Conservation (phyloP, 64 coral and sea anemone species). For the Orbicella faveolata region DNA sequence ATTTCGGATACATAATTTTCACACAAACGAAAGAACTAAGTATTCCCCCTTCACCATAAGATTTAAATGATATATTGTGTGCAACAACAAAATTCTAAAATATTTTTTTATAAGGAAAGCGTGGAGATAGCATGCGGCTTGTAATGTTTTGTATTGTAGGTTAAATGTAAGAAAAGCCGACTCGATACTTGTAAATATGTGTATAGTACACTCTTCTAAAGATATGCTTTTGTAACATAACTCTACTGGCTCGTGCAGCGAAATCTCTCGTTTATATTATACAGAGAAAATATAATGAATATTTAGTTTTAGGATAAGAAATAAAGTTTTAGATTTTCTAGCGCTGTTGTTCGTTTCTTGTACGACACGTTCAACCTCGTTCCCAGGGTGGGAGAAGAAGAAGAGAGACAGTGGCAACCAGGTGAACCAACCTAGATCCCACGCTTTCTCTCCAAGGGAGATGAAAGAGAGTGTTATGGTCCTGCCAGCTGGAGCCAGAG, state of each 20-base stretch:
- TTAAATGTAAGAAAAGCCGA: conserved; percentile 6
- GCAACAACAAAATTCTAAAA: conserved; percentile 19
- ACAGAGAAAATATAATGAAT: conserved; percentile 50
- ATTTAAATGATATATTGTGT: conserved; percentile 14
- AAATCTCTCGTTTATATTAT: conserved; percentile 52
- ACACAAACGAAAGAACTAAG: neutral
- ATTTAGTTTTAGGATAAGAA: conserved; percentile 53
- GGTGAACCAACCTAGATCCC: too few relatives aligned
- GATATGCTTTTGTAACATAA: conserved; percentile 43
- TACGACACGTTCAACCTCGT: too few relatives aligned
- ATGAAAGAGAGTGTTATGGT: too few relatives aligned
- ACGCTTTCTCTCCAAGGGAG: too few relatives aligned
- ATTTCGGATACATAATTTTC: conserved; percentile 1
- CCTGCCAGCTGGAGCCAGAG: too few relatives aligned
- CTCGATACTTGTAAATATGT: conserved; percentile 29
- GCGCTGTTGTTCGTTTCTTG: neutral
- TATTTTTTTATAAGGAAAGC: conserved; percentile 46
- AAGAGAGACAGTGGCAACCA: too few relatives aligned
- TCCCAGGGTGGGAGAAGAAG: too few relatives aligned
- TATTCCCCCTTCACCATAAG: neutral
- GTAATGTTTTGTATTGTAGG: conserved; percentile 36
- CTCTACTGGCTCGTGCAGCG: neutral
- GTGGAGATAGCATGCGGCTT: neutral
- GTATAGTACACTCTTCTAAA: conserved; percentile 23
- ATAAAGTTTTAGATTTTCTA: conserved; percentile 55